These are phyloP conservation scores for Microcebus lehilahytsara DNA, from an alignment of 2,113 vertebrate species.

Conservation along the genomic window DNA sequence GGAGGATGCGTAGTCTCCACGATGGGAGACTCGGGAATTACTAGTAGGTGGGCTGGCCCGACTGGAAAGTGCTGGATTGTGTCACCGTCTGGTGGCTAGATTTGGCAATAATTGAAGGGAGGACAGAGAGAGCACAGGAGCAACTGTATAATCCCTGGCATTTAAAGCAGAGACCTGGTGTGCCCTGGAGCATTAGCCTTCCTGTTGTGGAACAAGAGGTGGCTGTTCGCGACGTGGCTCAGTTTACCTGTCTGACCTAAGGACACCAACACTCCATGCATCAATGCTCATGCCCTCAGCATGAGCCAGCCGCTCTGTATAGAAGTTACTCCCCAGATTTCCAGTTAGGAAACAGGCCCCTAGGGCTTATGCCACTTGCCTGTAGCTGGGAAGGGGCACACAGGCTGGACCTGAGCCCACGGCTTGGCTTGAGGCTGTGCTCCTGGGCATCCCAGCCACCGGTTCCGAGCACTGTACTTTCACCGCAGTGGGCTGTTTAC, in stretches of 20 bases:
- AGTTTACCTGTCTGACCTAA: neutral
- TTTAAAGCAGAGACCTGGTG: neutral
- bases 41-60: neutral
- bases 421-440: neutral
- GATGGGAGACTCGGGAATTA: neutral
- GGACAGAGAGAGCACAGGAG: too few species aligned
- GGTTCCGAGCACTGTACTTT: too few species aligned
- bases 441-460: fast-evolving
- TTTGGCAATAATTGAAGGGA: neutral
- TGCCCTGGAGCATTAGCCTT: neutral
- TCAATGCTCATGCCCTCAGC: neutral
- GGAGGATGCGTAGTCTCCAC: neutral
- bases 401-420: neutral
- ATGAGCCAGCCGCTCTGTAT: neutral
- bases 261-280: neutral
- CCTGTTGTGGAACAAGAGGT: neutral
- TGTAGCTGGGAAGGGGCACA: neutral
- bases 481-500: fast-evolving
- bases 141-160: fast-evolving
- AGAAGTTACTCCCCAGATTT: neutral
- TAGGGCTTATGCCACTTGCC: too few species aligned
- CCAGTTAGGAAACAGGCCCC: neutral
- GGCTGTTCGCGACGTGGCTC: neutral
- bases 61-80: neutral
- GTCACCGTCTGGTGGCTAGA: neutral